Evolutionary conservation across 2,113 vertebrate genomes (phyloP).

Genomic region (Peromyscus californicus): DNA sequence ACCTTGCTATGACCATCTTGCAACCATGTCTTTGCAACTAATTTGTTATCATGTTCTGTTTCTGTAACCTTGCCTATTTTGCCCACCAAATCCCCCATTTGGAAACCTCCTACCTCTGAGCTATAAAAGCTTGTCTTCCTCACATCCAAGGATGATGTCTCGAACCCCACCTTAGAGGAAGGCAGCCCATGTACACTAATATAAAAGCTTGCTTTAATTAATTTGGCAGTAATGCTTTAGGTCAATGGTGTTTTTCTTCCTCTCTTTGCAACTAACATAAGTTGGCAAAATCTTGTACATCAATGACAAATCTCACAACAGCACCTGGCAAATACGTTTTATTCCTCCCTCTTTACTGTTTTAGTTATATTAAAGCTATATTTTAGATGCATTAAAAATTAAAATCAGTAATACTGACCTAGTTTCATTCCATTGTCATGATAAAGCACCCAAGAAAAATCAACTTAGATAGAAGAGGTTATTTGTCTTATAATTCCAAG

Average conservation of each 20-base stretch:
- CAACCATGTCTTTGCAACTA: not conserved
- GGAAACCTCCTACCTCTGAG: not conserved
- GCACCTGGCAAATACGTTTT: not conserved
- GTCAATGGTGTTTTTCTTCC: not conserved
- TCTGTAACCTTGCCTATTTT: not conserved
- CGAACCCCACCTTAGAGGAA: not conserved
- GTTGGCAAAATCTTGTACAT: not conserved
- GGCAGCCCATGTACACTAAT: not conserved
- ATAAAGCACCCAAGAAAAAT: not conserved
- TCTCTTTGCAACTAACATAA: not conserved
- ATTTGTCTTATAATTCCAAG: not conserved
- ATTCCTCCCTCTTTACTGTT: not conserved
- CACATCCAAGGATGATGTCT: not conserved
- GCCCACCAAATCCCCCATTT: not conserved
- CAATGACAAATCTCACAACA: slow-evolving; percentile 14
- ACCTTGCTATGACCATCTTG: not conserved
- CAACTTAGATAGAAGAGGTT: not conserved
- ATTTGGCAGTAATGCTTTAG: not conserved
- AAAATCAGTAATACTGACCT: not conserved
- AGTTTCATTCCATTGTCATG: not conserved
- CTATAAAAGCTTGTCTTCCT: not conserved
- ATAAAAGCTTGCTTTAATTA: not conserved
- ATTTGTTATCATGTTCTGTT: not conserved
- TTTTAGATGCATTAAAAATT: slow-evolving; percentile 5
- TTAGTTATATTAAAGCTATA: not conserved